phyloP scores from a whole-genome alignment of 2,888 invertebrate genomes.

The Acanthopleura granulata region DNA sequence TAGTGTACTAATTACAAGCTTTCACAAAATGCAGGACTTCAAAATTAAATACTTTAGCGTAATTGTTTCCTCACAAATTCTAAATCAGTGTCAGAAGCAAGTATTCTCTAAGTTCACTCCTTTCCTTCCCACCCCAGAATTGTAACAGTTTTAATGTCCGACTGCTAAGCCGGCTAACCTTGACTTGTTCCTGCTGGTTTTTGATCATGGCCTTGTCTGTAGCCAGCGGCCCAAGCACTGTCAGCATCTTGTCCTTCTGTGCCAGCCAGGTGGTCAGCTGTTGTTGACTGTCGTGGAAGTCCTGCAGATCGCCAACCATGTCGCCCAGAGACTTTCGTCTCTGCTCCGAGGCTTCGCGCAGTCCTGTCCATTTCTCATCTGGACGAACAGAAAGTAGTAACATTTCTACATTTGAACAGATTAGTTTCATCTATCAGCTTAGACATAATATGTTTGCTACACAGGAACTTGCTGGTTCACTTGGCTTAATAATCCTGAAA shows the following conservation, averaged over 20 bases:
- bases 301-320: slow-evolving; percentile 84
- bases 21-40: too few species aligned
- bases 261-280: slow-evolving; percentile 87
- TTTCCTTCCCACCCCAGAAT: too few species aligned
- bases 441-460: too few species aligned
- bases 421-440: too few species aligned
- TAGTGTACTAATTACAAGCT: too few species aligned
- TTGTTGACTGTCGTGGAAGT: slow-evolving; percentile 91
- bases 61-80: too few species aligned
- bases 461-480: too few species aligned
- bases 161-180: slow-evolving; percentile 53
- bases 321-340: slow-evolving; percentile 59
- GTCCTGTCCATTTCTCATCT: slow-evolving; percentile 66
- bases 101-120: too few species aligned
- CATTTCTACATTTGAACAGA: too few species aligned
- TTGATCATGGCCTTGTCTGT: slow-evolving; percentile 96
- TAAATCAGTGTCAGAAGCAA: too few species aligned
- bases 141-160: background rate
- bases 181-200: slow-evolving; percentile 91
- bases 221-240: slow-evolving; percentile 94
- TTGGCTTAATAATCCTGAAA: too few species aligned
- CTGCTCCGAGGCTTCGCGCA: slow-evolving; percentile 63
- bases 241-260: slow-evolving; percentile 95
- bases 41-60: too few species aligned
- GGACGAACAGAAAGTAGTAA: slow-evolving; percentile 14